Evolutionary conservation across 1,140 invertebrate species (phyloP).

Genomic region (Micrasema longulum): DNA sequence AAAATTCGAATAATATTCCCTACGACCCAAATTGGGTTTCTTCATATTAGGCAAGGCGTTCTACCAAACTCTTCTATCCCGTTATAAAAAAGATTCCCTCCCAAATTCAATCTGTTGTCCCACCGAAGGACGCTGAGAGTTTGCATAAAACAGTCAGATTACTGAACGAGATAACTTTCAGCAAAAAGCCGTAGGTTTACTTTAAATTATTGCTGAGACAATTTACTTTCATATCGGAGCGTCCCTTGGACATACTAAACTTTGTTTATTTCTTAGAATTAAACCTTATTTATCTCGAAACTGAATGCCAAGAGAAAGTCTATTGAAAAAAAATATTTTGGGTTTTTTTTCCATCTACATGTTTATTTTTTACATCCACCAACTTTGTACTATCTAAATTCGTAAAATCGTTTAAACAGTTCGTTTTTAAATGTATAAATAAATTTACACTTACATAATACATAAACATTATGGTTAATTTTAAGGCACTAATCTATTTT

Average conservation of each 20-base stretch:
- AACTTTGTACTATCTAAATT: too few species aligned
- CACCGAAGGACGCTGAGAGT: background rate
- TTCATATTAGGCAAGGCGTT: background rate
- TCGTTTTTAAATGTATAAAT: too few species aligned
- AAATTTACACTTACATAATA: too few species aligned
- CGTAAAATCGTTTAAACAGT: too few species aligned
- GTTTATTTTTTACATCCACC: too few species aligned
- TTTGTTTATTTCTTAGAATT: background rate
- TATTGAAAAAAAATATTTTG: too few species aligned
- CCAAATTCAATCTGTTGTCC: constrained; percentile 22
- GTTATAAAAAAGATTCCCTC: constrained; percentile 12
- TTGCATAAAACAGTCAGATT: constrained; percentile 35
- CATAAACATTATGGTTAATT: too few species aligned
- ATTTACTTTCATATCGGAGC: constrained; percentile 12
- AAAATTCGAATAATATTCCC: too few species aligned
- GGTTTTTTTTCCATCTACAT: too few species aligned
- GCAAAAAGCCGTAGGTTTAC: constrained; percentile 20
- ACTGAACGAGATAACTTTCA: constrained; percentile 18
- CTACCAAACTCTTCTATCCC: background rate
- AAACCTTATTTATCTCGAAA: too few species aligned
- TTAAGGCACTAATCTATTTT: too few species aligned
- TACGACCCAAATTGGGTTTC: constrained; percentile 11
- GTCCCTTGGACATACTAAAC: constrained; percentile 16
- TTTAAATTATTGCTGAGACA: constrained; percentile 27
- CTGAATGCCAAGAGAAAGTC: too few species aligned